Conservation (phyloP, 2,113 vertebrate species). For the Caranx melampygus region DNA sequence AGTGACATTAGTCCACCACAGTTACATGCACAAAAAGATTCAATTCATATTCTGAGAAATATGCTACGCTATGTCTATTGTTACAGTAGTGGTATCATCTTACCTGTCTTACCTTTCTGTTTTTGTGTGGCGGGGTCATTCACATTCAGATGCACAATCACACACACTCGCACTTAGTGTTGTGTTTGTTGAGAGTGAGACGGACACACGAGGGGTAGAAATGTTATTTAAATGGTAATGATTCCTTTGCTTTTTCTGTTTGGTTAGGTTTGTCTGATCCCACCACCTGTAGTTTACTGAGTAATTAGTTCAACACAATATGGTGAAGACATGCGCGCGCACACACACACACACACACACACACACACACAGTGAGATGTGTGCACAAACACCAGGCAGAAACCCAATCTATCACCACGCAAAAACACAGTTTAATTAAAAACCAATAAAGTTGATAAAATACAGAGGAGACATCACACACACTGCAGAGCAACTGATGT, state of each 20-base stretch:
- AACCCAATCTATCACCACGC: constrained; percentile 39
- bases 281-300: constrained; percentile 75
- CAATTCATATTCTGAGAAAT: not conserved
- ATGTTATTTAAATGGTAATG: constrained; percentile 86
- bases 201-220: constrained; percentile 43
- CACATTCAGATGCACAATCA: not conserved
- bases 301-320: constrained; percentile 58
- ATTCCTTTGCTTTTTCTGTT: constrained; percentile 75
- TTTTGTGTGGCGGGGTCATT: constrained; percentile 9
- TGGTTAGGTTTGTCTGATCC: constrained; percentile 73
- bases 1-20: no score
- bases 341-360: constrained; percentile 43
- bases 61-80: not conserved
- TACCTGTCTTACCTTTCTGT: constrained; percentile 17
- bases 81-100: constrained; percentile 8
- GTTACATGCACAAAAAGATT: no score
- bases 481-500: constrained; percentile 56
- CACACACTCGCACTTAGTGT: not conserved
- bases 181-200: constrained; percentile 32
- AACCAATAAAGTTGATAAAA: constrained; percentile 74
- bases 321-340: constrained; percentile 50
- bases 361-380: constrained; percentile 16
- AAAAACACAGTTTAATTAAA: constrained; percentile 72
- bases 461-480: constrained; percentile 47
- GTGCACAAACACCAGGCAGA: constrained; percentile 26